phyloP scores from a whole-genome alignment of 2,888 invertebrate species.

The Microctonus aethiopoides region DNA sequence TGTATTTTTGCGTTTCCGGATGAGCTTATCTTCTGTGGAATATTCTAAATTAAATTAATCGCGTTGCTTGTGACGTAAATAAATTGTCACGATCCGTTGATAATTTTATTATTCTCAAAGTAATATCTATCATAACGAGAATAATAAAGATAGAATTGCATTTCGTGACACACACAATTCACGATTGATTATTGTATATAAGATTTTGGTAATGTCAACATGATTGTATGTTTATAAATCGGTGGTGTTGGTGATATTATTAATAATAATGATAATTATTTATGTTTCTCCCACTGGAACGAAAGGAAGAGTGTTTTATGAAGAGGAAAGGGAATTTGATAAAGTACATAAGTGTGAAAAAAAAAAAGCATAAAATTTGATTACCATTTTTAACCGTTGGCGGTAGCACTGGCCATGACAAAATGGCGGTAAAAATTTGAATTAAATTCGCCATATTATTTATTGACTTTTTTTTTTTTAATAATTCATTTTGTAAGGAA shows the following conservation, averaged over 20 bases:
- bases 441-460: background rate
- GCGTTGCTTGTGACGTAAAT: conserved; percentile 4
- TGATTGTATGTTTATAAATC: background rate
- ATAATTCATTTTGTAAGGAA: background rate
- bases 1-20: conserved; percentile 9
- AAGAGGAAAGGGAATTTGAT: background rate
- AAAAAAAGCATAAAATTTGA: background rate
- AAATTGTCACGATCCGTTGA: conserved; percentile 16
- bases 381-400: background rate
- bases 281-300: background rate
- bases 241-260: too few species aligned
- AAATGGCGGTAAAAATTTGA: background rate
- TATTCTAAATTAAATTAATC: conserved; percentile 26
- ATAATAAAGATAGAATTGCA: conserved; percentile 1
- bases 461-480: background rate
- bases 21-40: conserved; percentile 15
- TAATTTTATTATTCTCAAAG: background rate
- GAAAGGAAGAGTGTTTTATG: too few species aligned
- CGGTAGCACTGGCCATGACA: background rate
- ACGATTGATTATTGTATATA: background rate
- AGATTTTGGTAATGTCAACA: conserved; percentile 19
- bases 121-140: background rate
- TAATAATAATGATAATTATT: background rate
- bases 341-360: background rate
- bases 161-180: conserved; percentile 6